A percentile compares a stretch with the other conserved stretches of the same genome.
phyloP scores from a whole-genome alignment of 2,888 invertebrate species.

The Leptopterna dolabrata region DNA sequence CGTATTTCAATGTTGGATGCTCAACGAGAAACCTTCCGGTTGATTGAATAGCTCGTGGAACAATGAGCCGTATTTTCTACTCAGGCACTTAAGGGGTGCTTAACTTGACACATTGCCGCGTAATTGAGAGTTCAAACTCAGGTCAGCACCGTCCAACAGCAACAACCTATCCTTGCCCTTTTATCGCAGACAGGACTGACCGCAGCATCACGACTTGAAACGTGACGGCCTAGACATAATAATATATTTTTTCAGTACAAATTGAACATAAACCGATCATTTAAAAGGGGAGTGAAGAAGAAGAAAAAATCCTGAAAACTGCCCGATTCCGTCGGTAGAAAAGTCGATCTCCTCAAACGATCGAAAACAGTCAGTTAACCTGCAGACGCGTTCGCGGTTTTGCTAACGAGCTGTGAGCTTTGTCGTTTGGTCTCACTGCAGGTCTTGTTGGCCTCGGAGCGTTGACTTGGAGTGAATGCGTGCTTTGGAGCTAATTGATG shows the following conservation, averaged over 20 bases:
- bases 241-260: neutral
- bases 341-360: neutral
- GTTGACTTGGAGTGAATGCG: neutral
- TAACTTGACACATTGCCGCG: neutral
- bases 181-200: neutral
- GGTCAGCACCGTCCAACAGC: neutral
- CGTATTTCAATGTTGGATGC: too few relatives aligned
- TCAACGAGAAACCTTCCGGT: too few relatives aligned
- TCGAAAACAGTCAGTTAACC: neutral
- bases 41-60: neutral
- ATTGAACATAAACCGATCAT: neutral
- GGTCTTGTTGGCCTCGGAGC: neutral
- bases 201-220: neutral
- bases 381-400: neutral
- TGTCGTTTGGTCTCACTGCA: neutral
- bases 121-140: neutral
- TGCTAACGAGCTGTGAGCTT: neutral
- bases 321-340: neutral
- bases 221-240: constrained; percentile 5
- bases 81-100: neutral
- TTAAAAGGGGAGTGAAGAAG: neutral
- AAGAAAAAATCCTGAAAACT: neutral
- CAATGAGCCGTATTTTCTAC: neutral
- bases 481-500: neutral
- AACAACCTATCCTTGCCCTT: neutral